Conservation (phyloP, 2,113 vertebrate species). For the Melanostigma gelatinosum region DNA sequence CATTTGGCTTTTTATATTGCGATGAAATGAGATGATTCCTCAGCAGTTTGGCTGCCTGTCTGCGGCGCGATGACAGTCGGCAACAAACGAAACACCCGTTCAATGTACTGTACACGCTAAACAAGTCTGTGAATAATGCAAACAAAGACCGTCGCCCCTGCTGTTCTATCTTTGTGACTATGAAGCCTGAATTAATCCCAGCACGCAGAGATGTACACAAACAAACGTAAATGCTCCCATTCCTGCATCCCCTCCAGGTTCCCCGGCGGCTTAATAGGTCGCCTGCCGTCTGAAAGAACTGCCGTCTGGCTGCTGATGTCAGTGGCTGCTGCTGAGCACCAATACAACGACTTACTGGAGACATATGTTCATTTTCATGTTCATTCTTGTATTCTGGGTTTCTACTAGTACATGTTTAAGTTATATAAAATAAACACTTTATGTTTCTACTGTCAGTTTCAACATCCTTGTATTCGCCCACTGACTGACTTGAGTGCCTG, state of each 20-base stretch:
- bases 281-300: background rate
- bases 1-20: constrained; percentile 26
- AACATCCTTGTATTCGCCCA: too few species aligned
- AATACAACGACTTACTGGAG: background rate
- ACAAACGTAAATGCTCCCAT: constrained; percentile 8
- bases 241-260: background rate
- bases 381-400: background rate
- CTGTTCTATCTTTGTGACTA: constrained; percentile 18
- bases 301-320: constrained; percentile 7
- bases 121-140: constrained; percentile 33
- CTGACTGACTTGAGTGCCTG: too few species aligned
- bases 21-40: constrained; percentile 23
- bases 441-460: background rate
- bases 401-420: background rate
- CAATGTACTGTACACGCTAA: constrained; percentile 12
- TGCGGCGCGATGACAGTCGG: constrained; percentile 2
- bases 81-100: constrained; percentile 13
- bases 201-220: constrained; percentile 16
- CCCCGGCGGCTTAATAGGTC: background rate
- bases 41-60: constrained; percentile 8
- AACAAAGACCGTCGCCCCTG: constrained; percentile 24
- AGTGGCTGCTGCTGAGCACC: background rate
- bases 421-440: background rate
- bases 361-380: background rate
- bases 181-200: constrained; percentile 33